Base-by-base conservation (phyloP, 2,113 vertebrate genomes). In the Sebastes schlegelii region DNA sequence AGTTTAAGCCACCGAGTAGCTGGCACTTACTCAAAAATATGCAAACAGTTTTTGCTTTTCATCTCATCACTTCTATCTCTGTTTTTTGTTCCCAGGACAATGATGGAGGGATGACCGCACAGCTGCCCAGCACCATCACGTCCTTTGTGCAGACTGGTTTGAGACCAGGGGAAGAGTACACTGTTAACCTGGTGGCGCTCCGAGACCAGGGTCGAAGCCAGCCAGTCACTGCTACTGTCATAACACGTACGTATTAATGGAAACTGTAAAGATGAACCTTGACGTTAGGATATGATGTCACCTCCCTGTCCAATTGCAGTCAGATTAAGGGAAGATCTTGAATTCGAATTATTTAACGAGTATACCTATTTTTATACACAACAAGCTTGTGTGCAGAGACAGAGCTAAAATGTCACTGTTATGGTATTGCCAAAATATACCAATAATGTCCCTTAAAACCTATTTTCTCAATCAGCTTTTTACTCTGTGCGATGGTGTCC, bases 101-200 rank as follows among this genome's bases (percentile, higher is more conserved):
- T 0, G 98, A 99, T 86, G 98, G 98, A 5, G 97, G 98, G 1
- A 97, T 99, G 93, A 99, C 98, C 0, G 97, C 98, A 9, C 98
- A 99, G 92, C 96, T 99, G 23, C 98, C 98, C 84, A 99, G 97
- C 81, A 97, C 95, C 0, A 97, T 99, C 75, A 99, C 97, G 9
- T 97, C 96, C 34, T 98, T 98, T 93, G 96, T 98, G 86, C 98
- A 99, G 93, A 99, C 97, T 0, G 97, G 98, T 3, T 92, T 99
- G 68, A 97, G 97, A 77, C 97, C 98, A 0, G 98, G 98, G 2
- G 98, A 99, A 8, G 98, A 99, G 79, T 99, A 99, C 85, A 97
- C 96, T 0, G 97, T 99, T 57, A 99, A 97, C 9, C 85, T 99
- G 43, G 97, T 99, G 80, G 98, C 97, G 1, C 95, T 99, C 69